Percentiles rank a stretch among this genome's conserved stretches.
Evolutionary conservation across 1,140 invertebrate species (phyloP).

Genomic region (Trachelipus rathkii): DNA sequence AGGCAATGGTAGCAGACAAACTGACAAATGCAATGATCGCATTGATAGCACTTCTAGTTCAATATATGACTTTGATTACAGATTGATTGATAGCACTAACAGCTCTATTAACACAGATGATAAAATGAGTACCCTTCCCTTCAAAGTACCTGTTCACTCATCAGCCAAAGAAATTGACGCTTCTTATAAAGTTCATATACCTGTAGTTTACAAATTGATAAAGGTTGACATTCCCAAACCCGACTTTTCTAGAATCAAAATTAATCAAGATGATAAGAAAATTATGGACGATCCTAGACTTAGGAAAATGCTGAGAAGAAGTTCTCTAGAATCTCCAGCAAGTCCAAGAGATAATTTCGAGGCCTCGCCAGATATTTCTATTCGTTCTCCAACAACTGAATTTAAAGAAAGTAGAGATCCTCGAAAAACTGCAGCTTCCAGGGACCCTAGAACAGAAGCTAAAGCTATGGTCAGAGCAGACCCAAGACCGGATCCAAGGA

Average conservation of each 20-base stretch:
- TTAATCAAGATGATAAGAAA: slow-evolving; percentile 64
- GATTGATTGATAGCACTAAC: slow-evolving; percentile 50
- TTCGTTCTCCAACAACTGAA: slow-evolving; percentile 19
- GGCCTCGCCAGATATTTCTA: slow-evolving; percentile 18
- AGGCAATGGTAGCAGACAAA: slow-evolving; percentile 24
- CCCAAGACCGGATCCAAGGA: slow-evolving; percentile 24
- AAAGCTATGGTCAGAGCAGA: slow-evolving; percentile 25
- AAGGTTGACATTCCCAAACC: slow-evolving; percentile 66
- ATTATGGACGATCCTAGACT: slow-evolving; percentile 50
- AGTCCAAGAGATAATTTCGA: slow-evolving; percentile 34
- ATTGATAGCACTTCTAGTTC: slow-evolving; percentile 32
- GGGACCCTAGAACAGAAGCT: slow-evolving; percentile 33
- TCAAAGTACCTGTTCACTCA: slow-evolving; percentile 66
- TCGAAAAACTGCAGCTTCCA: slow-evolving; percentile 22
- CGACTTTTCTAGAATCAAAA: slow-evolving; percentile 67
- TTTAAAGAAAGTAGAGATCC: slow-evolving; percentile 31
- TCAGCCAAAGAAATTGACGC: slow-evolving; percentile 80
- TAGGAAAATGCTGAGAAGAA: slow-evolving; percentile 34
- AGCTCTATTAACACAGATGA: slow-evolving; percentile 27
- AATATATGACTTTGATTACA: slow-evolving; percentile 66
- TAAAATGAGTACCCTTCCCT: slow-evolving; percentile 66
- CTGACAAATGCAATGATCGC: slow-evolving; percentile 18
- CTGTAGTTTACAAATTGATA: slow-evolving; percentile 64
- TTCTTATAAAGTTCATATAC: slow-evolving; percentile 68
- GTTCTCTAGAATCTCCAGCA: slow-evolving; percentile 28